Conservation (phyloP, 2,888 invertebrate genomes). For the Epinotia nisella region DNA sequence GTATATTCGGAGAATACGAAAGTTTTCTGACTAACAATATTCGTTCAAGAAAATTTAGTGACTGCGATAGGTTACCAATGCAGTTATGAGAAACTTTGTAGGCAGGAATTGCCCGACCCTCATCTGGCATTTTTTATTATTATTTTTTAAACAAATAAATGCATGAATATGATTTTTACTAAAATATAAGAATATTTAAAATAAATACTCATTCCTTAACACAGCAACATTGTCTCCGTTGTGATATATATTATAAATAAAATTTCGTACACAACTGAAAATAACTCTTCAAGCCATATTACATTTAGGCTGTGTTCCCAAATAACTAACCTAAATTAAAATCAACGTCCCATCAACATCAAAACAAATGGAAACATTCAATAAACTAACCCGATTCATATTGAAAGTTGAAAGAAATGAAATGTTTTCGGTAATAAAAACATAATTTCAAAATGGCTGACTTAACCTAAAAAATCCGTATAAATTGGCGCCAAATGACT, state of each 20-base stretch:
- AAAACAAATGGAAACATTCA: slow-evolving; percentile 30
- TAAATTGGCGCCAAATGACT: slow-evolving; percentile 37
- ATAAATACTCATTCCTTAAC: neutral
- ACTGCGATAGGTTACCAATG: too few species aligned
- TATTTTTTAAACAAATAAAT: too few species aligned
- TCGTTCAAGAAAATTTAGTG: too few species aligned
- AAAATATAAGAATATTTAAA: neutral
- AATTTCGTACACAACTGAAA: neutral
- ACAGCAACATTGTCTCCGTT: neutral
- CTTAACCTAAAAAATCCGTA: slow-evolving; percentile 41
- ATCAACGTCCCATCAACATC: slow-evolving; percentile 12
- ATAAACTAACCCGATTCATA: slow-evolving; percentile 28
- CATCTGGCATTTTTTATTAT: too few species aligned
- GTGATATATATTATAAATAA: neutral
- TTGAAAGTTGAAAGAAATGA: slow-evolving; percentile 20
- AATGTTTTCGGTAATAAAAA: slow-evolving; percentile 36
- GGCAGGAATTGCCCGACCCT: too few species aligned
- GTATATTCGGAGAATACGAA: too few species aligned
- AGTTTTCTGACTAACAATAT: too few species aligned
- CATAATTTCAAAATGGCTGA: slow-evolving; percentile 34
- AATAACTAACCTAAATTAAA: slow-evolving; percentile 31
- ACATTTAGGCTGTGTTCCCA: slow-evolving; percentile 5
- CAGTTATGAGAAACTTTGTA: too few species aligned
- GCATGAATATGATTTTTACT: too few species aligned
- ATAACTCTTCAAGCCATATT: neutral